These are phyloP conservation scores for Hexactinellida sp. DNA, from an alignment of 37 sponge, comb jelly and placozoan genomes.

Conservation along the genomic window DNA sequence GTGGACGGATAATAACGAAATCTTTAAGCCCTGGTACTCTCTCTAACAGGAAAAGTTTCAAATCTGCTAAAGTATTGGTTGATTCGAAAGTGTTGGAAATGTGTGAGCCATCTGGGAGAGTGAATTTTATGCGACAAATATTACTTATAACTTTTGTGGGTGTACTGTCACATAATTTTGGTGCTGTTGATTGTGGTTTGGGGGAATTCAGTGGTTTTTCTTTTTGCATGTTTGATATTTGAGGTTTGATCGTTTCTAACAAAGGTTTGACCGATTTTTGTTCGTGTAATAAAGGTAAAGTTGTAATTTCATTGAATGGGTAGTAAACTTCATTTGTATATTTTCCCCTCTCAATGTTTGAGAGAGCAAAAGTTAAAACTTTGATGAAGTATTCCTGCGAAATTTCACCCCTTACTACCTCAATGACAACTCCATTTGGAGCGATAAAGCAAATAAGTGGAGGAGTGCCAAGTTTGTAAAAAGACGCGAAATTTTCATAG, in stretches of 20 bases:
- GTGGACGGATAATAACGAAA: neutral
- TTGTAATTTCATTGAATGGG: neutral
- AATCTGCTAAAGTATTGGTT: neutral
- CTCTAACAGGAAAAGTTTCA: neutral
- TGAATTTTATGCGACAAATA: neutral
- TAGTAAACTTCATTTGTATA: neutral
- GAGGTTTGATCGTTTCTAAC: neutral
- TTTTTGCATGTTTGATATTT: neutral
- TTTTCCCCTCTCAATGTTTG: neutral
- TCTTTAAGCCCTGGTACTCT: neutral
- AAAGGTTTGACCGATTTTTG: neutral
- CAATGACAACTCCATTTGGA: neutral
- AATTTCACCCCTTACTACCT: neutral
- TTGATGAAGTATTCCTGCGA: neutral
- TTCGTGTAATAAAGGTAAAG: neutral
- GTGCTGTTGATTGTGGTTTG: neutral
- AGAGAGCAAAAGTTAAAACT: neutral
- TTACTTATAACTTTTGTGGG: neutral
- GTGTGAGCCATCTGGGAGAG: neutral
- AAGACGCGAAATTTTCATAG: neutral
- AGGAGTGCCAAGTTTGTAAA: neutral
- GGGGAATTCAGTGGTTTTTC: neutral
- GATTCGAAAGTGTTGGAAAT: neutral
- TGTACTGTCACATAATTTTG: neutral
- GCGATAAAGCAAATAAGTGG: neutral